Base-by-base conservation (phyloP, 2,113 vertebrate species). In the Laticauda colubrina region DNA sequence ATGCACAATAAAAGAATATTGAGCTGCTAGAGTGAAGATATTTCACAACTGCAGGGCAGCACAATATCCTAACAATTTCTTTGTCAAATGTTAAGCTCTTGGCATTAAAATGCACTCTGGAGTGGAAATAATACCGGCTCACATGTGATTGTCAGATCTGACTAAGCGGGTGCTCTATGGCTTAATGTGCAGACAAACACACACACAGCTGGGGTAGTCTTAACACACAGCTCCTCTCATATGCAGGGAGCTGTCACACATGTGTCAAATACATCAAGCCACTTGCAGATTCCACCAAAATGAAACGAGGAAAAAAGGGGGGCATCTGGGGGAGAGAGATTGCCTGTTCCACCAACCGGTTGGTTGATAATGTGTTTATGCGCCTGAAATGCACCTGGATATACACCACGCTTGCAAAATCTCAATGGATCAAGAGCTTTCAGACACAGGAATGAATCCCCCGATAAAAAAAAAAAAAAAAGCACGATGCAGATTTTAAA, bases 221-320 rank as follows among this genome's bases (percentile, higher is more conserved):
- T 91, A 97, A 97, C 97, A 94, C 88, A 91, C 97, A 93, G 95
- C 97, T 97, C 97, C 96, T 96, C 97, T 98, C 97, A 96, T 97
- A 97, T 94, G 96, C 97, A 96, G 97, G 96, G 92, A 96, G 96
- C 98, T 98, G 98, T 98, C 98, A 98, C 96, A 95, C 97, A 96
- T 93, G 95, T 98, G 98, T 98, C 98, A 98, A 98, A 99, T 98
- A 96, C 97, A 98, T 98, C 98, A 98, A 98, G 97, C 96, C 94
- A 92, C 97, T 98, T 97, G 97, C 97, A 98, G 98, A 98, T 98
- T 98, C 97, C 98, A 98, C 98, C 98, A 97, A 97, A 97, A 95
- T 95, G 95, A 97, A 96, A 95, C 75, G 29, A 2, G 9, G 9
- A 95, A 95, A 61, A 94, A 29, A 2, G 29, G 81, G 20, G 3